Percentiles rank a stretch among this genome's conserved stretches.
These are phyloP conservation scores for Cyprichromis sp. DNA, from an alignment of 2,113 vertebrate species.

Conservation along the genomic window DNA sequence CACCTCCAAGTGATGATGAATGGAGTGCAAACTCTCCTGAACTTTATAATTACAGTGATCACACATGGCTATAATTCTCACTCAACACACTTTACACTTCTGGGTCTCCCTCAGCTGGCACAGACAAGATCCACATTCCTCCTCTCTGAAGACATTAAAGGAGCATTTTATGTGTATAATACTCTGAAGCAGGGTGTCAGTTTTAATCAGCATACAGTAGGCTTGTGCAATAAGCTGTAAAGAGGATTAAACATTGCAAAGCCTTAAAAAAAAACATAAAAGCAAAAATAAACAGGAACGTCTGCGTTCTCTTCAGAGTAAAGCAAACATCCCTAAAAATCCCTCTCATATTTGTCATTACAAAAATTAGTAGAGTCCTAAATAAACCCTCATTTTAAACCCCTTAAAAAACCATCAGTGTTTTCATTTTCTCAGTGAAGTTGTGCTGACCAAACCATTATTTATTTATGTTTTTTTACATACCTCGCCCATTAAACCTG, in stretches of 20 bases:
- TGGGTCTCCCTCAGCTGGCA: constrained; percentile 40
- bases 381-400: background rate
- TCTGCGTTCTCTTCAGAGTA: background rate
- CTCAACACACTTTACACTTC: constrained; percentile 43
- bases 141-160: constrained; percentile 39
- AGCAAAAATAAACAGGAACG: background rate
- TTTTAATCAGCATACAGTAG: background rate
- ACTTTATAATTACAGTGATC: constrained; percentile 57
- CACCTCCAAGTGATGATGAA: constrained; percentile 39
- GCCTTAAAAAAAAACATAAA: background rate
- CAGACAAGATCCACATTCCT: constrained; percentile 58
- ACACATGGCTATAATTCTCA: constrained; percentile 49
- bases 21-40: constrained; percentile 11
- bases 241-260: background rate
- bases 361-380: background rate
- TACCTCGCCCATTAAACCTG: background rate
- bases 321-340: background rate
- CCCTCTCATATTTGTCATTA: background rate
- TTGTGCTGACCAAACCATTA: background rate
- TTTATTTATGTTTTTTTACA: background rate
- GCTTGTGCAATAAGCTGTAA: background rate
- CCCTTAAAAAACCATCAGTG: background rate
- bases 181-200: constrained; percentile 7
- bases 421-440: background rate
- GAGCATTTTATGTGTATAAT: background rate